Evolutionary conservation across 2,797 vertebrate genomes (phyloP).

Genomic region (Melopsittacus undulatus): DNA sequence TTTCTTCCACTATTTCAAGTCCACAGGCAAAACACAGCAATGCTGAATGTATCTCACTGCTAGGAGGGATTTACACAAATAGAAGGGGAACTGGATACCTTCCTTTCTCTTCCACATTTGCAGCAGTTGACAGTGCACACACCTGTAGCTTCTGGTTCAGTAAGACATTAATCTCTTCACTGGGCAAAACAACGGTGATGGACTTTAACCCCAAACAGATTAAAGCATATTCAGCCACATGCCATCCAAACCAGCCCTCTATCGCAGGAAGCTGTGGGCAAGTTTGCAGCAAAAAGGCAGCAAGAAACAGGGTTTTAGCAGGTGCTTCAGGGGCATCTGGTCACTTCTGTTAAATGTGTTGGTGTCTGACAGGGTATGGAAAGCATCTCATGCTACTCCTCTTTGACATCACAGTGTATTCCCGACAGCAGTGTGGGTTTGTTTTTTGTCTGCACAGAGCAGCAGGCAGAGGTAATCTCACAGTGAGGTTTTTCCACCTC

Average conservation of each 20-base stretch:
- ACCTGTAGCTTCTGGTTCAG: neutral
- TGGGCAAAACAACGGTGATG: neutral
- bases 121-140: rapidly evolving
- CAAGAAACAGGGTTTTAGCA: neutral
- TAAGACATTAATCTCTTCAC: neutral
- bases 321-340: rapidly evolving
- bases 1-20: neutral
- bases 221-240: rapidly evolving
- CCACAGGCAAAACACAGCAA: neutral
- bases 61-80: neutral
- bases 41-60: neutral
- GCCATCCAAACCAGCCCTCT: neutral
- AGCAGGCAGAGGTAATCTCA: neutral
- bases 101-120: neutral
- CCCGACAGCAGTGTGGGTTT: rapidly evolving
- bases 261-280: neutral
- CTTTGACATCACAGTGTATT: neutral
- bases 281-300: neutral
- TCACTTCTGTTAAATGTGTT: rapidly evolving
- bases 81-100: neutral
- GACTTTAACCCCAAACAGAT: neutral
- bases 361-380: neutral
- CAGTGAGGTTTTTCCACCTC: neutral
- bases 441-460: neutral
- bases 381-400: neutral